A percentile compares a stretch with the other conserved stretches of the same genome.
phyloP scores from a whole-genome alignment of 2,797 vertebrate species.

The Balearica regulorum region DNA sequence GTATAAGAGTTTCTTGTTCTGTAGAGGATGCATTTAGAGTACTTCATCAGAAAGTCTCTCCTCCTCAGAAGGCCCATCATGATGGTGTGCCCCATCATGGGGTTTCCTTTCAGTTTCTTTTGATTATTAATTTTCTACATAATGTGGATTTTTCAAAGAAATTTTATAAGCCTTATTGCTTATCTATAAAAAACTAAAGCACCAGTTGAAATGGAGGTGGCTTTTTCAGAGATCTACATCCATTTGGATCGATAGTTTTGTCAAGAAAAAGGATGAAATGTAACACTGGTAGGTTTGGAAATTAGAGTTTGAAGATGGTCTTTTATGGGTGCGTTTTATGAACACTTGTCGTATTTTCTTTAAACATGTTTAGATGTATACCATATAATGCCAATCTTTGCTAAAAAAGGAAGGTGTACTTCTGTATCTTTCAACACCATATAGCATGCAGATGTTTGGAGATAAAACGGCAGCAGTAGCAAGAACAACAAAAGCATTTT shows the following conservation, averaged over 20 bases:
- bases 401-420: not conserved
- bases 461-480: not conserved
- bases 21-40: not conserved
- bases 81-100: not conserved
- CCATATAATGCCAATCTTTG: not conserved
- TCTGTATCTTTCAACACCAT: not conserved
- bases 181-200: not conserved
- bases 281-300: not conserved
- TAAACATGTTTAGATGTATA: not conserved
- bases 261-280: not conserved
- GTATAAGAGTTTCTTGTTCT: not conserved
- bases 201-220: not conserved
- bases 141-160: not conserved
- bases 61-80: not conserved
- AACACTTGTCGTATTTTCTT: not conserved
- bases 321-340: not conserved
- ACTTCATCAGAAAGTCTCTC: not conserved
- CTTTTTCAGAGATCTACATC: not conserved
- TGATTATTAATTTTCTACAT: not conserved
- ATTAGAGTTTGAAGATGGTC: not conserved
- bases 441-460: not conserved
- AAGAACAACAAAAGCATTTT: not conserved
- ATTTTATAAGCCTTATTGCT: conserved; percentile 31
- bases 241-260: conserved; percentile 3
- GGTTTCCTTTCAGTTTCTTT: not conserved